Evolutionary conservation across 2,888 invertebrate genomes (phyloP), one percentile per base, ranked within the genome.

Genomic region (Acleris emargana): DNA sequence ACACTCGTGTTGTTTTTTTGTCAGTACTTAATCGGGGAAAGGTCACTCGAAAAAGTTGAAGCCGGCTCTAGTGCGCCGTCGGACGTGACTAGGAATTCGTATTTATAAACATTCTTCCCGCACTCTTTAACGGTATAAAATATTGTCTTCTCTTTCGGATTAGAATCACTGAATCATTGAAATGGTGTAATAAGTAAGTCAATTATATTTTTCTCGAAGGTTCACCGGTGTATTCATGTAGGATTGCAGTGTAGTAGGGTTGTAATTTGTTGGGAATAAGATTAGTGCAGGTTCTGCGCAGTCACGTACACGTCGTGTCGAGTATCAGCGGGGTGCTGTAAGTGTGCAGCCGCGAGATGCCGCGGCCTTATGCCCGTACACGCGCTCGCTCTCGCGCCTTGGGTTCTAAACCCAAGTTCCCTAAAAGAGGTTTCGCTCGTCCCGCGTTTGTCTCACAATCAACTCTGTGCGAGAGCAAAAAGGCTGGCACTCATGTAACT

Each of bases 241-340:
- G 47, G 5, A 9, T 32, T 9, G 9, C 32, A 32, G 32, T 32
- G 38, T 20, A 16, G 20, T 18, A 43, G 18, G 32, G 38, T 25
- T 53, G 13, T 59, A 25, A 74, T 73, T 72, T 78, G 75, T 76
- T 71, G 71, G 70, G 67, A 76, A 85, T 77, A 76, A 81, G 82
- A 89, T 90, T 88, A 89, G 82, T 84, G 86, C 77, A 81, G 82
- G 77, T 78, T 86, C 89, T 90, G 91, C 91, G 81, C 80, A 81
- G 89, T 89, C 89, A 90, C 90, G 91, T 89, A 88, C 81, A 78
- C 80, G 75, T 74, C 78, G 79, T 78, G 87, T 88, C 80, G 83
- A 89, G 89, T 84, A 84, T 78, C 82, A 72, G 72, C 77, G 79
- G 82, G 72, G 75, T 9, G 70, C 71, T 71, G 63, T 62, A 69